These are phyloP conservation scores for Drosophila tanythrix DNA, from an alignment of 2,888 invertebrate species.

Conservation along the genomic window DNA sequence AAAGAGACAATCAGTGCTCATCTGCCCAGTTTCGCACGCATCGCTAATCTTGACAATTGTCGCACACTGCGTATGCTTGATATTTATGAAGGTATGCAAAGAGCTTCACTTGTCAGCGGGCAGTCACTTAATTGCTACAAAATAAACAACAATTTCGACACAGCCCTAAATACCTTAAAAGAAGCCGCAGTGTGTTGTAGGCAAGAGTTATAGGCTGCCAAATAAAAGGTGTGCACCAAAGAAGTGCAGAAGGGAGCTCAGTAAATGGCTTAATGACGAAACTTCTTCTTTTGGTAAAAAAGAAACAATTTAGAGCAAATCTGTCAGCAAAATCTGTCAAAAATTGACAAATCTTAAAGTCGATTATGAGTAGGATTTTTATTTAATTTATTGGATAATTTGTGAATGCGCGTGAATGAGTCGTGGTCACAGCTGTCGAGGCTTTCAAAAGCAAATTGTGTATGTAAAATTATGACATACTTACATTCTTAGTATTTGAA, in stretches of 20 bases:
- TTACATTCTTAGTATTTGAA: neutral
- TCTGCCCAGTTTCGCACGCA: constrained; percentile 34
- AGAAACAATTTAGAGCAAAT: neutral
- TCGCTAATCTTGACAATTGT: constrained; percentile 62
- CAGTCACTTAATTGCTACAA: constrained; percentile 29
- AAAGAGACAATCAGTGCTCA: constrained; percentile 12
- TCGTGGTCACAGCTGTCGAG: neutral
- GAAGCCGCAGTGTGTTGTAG: neutral
- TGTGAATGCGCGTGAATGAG: neutral
- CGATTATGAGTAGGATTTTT: neutral
- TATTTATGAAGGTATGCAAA: constrained; percentile 49
- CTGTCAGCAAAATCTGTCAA: neutral
- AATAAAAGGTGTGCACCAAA: neutral
- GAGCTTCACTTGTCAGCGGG: constrained; percentile 39
- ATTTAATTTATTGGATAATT: neutral
- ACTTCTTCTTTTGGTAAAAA: neutral
- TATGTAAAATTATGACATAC: too few relatives aligned
- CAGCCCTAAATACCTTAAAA: constrained; percentile 4
- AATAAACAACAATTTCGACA: constrained; percentile 13
- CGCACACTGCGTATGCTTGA: constrained; percentile 65
- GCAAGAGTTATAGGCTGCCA: neutral
- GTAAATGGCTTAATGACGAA: neutral
- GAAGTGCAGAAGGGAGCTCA: too few relatives aligned
- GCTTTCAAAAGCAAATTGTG: neutral
- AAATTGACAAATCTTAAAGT: neutral